These are phyloP conservation scores for Serranus cabrilla DNA, from an alignment of 2,797 vertebrate species.

Conservation along the genomic window DNA sequence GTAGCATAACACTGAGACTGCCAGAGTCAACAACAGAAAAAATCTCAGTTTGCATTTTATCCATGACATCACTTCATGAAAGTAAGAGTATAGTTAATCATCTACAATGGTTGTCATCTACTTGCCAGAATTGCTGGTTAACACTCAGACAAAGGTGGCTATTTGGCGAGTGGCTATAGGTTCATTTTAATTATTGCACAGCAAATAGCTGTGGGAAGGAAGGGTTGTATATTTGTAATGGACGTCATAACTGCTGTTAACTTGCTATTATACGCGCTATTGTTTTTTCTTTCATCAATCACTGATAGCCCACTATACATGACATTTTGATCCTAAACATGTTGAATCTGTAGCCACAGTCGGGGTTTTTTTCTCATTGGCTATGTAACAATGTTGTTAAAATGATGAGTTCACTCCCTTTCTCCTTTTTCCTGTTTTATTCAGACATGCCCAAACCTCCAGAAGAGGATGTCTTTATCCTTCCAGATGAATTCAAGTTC, in stretches of 20 bases:
- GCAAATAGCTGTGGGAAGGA: slow-evolving; percentile 27
- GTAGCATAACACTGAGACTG: slow-evolving; percentile 45
- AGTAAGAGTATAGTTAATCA: slow-evolving; percentile 60
- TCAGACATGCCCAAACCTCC: slow-evolving; percentile 92
- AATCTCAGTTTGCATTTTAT: slow-evolving; percentile 46
- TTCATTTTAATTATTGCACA: slow-evolving; percentile 24
- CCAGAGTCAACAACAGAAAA: slow-evolving; percentile 64
- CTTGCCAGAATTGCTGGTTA: slow-evolving; percentile 46
- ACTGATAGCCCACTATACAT: slow-evolving; percentile 14
- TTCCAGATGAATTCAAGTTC: slow-evolving; percentile 89
- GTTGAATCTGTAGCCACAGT: slow-evolving; percentile 2
- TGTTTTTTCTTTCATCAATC: slow-evolving; percentile 51
- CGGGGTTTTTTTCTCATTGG: neutral
- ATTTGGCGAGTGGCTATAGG: slow-evolving; percentile 25
- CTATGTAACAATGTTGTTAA: too few species aligned
- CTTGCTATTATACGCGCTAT: slow-evolving; percentile 26
- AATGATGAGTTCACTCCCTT: neutral
- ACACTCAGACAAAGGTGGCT: slow-evolving; percentile 34
- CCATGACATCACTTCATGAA: slow-evolving; percentile 62
- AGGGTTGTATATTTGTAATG: slow-evolving; percentile 47
- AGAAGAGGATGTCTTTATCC: slow-evolving; percentile 81
- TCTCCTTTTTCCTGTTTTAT: slow-evolving; percentile 37
- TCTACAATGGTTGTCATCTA: slow-evolving; percentile 48
- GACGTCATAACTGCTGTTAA: slow-evolving; percentile 31
- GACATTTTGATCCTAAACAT: slow-evolving; percentile 10